These are phyloP conservation scores for Theretra japonica DNA, from an alignment of 2,888 invertebrate species.

Conservation along the genomic window DNA sequence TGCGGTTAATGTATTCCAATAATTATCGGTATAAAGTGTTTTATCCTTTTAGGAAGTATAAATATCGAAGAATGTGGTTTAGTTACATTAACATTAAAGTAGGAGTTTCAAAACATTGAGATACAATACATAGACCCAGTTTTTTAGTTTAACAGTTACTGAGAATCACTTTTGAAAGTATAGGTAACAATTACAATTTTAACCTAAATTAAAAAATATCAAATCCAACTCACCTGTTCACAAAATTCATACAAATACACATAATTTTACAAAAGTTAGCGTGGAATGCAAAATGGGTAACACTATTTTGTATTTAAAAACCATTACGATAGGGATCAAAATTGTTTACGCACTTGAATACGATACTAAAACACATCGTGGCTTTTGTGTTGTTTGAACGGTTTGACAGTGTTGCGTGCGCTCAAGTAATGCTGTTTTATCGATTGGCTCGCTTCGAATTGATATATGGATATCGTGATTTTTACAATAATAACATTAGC, in stretches of 20 bases:
- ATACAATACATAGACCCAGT: no score
- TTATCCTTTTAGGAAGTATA: no score
- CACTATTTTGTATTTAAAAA: background rate
- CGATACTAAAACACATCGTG: constrained; percentile 28
- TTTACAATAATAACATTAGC: constrained; percentile 11
- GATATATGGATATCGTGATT: background rate
- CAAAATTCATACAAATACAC: background rate
- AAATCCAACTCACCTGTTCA: background rate
- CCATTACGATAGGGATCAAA: background rate
- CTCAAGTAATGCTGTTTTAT: constrained; percentile 13
- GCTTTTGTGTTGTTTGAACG: constrained; percentile 30
- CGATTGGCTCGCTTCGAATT: constrained; percentile 8
- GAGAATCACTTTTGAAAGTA: no score
- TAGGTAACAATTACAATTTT: no score
- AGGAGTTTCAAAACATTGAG: no score
- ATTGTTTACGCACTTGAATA: constrained; percentile 27
- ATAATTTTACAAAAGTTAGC: background rate
- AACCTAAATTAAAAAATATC: no score
- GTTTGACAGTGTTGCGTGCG: constrained; percentile 31
- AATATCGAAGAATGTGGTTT: no score
- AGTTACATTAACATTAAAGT: no score
- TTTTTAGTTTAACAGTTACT: no score
- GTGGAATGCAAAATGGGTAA: background rate
- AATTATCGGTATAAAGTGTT: no score
- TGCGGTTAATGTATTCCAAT: no score